Evolutionary conservation across 2,888 invertebrate genomes (phyloP).

Genomic region (Clitarchus hookeri): DNA sequence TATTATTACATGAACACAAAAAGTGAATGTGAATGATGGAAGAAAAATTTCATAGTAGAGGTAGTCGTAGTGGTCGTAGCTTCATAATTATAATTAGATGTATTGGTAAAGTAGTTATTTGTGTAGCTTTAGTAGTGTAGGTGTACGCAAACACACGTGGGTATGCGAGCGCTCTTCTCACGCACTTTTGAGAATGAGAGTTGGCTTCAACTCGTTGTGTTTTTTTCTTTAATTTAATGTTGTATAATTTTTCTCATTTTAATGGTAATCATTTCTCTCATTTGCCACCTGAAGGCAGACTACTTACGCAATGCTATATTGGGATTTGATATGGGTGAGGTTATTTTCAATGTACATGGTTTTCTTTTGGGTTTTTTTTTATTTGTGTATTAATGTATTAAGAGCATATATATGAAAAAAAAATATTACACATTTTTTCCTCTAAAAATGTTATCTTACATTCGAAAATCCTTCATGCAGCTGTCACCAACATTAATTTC

Average conservation of each 20-base stretch:
- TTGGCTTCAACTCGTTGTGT: neutral
- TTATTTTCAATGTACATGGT: conserved; percentile 2
- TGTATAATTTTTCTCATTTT: neutral
- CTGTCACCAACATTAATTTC: neutral
- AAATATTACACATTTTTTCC: too few species aligned
- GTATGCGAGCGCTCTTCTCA: neutral
- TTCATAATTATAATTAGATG: conserved; percentile 38
- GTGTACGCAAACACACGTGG: conserved; percentile 11
- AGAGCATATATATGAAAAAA: neutral
- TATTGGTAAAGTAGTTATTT: conserved; percentile 35
- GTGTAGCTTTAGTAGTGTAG: conserved; percentile 32
- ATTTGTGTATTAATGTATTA: neutral
- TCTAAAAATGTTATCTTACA: neutral
- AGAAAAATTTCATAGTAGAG: conserved; percentile 37
- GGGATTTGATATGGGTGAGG: conserved; percentile 3
- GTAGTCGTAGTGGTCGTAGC: conserved; percentile 36
- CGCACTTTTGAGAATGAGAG: neutral
- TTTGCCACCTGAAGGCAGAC: neutral
- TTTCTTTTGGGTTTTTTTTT: neutral
- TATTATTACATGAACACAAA: conserved; percentile 33
- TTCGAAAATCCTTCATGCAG: neutral
- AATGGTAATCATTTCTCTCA: neutral
- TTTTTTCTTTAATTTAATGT: neutral
- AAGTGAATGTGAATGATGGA: conserved; percentile 5
- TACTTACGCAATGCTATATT: conserved; percentile 14